Percentiles rank a stretch among this genome's conserved stretches.
phyloP scores from a whole-genome alignment of 2,888 invertebrate species.

The Tethea ocularis region DNA sequence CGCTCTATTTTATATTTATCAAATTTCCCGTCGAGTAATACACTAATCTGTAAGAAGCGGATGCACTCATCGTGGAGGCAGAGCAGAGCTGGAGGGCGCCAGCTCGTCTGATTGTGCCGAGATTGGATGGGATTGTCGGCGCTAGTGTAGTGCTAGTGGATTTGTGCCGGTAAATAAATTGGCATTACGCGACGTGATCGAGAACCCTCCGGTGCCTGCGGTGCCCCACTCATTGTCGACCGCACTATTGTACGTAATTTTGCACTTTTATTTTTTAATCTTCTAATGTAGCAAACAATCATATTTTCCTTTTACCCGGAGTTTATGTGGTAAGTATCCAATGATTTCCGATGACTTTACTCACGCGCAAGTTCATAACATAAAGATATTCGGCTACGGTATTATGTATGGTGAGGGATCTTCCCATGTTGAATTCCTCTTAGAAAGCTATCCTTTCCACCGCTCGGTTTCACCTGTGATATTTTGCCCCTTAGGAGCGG shows the following conservation, averaged over 20 bases:
- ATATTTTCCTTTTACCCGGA: too few relatives aligned
- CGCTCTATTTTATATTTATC: too few relatives aligned
- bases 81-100: not conserved
- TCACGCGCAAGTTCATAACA: too few relatives aligned
- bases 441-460: too few relatives aligned
- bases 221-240: not conserved
- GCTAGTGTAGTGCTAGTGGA: conserved; percentile 7
- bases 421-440: too few relatives aligned
- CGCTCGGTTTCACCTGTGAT: too few relatives aligned
- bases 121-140: conserved; percentile 7
- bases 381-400: too few relatives aligned
- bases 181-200: conserved; percentile 14
- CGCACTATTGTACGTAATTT: not conserved
- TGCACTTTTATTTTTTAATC: not conserved
- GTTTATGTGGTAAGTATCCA: too few relatives aligned
- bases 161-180: conserved; percentile 15
- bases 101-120: not conserved
- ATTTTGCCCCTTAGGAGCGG: too few relatives aligned
- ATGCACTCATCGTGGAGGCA: not conserved
- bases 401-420: too few relatives aligned
- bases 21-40: not conserved
- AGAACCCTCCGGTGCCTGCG: not conserved
- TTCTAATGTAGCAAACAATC: too few relatives aligned
- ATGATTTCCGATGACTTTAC: too few relatives aligned
- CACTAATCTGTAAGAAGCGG: not conserved